Evolutionary conservation across 2,113 vertebrate species (phyloP), one percentile per base, ranked within the genome.

Genomic region (Passerina amoena): DNA sequence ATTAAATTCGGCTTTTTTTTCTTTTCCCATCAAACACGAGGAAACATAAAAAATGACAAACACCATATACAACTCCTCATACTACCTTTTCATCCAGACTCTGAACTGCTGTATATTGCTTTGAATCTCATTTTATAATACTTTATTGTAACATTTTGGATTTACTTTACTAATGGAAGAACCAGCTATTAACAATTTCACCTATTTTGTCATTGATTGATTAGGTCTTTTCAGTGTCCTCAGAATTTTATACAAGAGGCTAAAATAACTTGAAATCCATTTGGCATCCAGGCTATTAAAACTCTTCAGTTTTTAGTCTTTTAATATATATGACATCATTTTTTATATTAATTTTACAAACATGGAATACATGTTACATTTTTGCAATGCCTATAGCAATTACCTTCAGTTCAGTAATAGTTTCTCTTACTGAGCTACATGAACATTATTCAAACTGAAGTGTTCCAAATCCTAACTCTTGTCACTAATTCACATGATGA

Each of bases 241-340:
- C 45, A 77, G 20, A 65, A 45, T 61, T 70, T 78, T 57, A 44
- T n/a, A 44, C 5, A 31, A 73, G 24, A 72, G 45, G 25, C 5
- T 68, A 71, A 12, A 57, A 42, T 23, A 66, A 72, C 11, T 33
- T 66, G 42, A 79, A 64, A 19, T 70, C 16, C 27, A 44, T 5
- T 25, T 3, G 1, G 38, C 7, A 12, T 10, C 23, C 35, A 80
- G 12, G 47, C 9, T 33, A 21, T 64, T 69, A 64, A 80, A 80
- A 80, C 10, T 22, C 14, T 44, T 38, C 21, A 27, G 3, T 64
- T 71, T 50, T 28, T 28, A 82, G 30, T 50, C 30, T 48, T 76
- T 44, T 54, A 37, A 50, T 18, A 42, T 10, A n/a, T 11, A 23
- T 33, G 0, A 48, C 3, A 42, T 33, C 0, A 10, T 24, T 20